Base-by-base conservation (phyloP, 2,113 vertebrate genomes). In the Henicopernis longicauda region DNA sequence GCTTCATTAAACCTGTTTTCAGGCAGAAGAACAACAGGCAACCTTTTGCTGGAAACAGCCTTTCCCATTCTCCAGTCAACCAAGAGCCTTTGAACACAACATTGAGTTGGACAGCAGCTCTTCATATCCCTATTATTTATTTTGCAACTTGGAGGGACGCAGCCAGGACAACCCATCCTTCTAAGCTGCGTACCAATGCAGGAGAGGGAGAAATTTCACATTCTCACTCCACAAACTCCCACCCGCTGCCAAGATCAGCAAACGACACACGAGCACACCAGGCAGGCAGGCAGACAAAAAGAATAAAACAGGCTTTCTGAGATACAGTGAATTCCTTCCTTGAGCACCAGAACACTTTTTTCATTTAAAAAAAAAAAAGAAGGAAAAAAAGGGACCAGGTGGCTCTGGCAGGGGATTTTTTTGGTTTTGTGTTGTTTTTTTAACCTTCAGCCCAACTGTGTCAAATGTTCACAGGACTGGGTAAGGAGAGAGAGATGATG, bases 1-100 rank as follows among this genome's bases (percentile, higher is more conserved):
- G 90, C 82, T 77, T 86, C 93, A 94, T 93, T 95, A 89, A 94
- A 73, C 54, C 45, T 58, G 58, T 29, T 78, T 95, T 92, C 4
- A 13, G 70, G 91, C 84, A 83, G 67, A 82, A 82, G 54, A 91
- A 77, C 61, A 79, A 40, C 82, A 63, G 76, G 69, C 58, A 88
- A 42, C 59, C 47, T 67, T 49, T 58, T 93, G 32, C 62, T 86
- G 72, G 77, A 65, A 96, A 59, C 49, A 66, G 59, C 42, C 54
- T 88, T 79, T 65, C 67, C 59, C 22, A 2, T 67, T 85, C 85
- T 82, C 83, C 34, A 83, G 34, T 88, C 67, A 88, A 42, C 40
- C 83, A 55, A 66, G 73, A 88, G 44, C 31, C 44, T 86, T 20
- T 82, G 81, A 65, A 65, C 2, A 8, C 16, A 9, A 47, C 69